Conservation (phyloP, 2,888 invertebrate species). For the Hanleya hanleyi region DNA sequence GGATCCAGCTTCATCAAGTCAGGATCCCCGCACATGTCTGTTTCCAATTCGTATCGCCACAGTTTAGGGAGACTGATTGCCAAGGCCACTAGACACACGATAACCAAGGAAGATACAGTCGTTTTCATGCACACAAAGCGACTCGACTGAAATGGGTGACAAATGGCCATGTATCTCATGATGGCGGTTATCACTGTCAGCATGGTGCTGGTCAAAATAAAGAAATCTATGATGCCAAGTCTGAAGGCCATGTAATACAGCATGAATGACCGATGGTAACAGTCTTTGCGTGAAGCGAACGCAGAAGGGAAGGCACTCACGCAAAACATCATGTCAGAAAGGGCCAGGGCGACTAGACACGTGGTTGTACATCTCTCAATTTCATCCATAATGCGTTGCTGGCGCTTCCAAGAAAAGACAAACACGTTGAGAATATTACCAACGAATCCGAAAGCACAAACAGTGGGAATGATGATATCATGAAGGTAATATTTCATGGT, state of each 20-base stretch:
- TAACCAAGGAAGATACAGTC: constrained; percentile 78
- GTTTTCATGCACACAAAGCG: constrained; percentile 78
- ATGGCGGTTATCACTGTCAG: constrained; percentile 83
- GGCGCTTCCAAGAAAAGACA: constrained; percentile 79
- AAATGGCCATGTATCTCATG: constrained; percentile 83
- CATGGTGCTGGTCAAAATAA: constrained; percentile 81
- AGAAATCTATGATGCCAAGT: constrained; percentile 53
- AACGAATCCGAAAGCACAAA: constrained; percentile 82
- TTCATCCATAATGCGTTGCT: constrained; percentile 75
- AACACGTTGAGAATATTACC: constrained; percentile 86
- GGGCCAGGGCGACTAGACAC: constrained; percentile 82
- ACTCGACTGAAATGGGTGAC: constrained; percentile 81
- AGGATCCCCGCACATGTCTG: neutral
- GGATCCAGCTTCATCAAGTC: neutral
- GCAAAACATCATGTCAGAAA: constrained; percentile 80
- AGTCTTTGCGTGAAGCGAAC: constrained; percentile 36
- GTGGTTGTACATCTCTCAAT: constrained; percentile 87
- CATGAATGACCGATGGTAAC: constrained; percentile 77
- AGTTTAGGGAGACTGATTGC: constrained; percentile 79
- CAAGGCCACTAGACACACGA: constrained; percentile 80
- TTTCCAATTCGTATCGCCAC: constrained; percentile 40
- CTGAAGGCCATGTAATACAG: constrained; percentile 55
- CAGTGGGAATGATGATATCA: constrained; percentile 78
- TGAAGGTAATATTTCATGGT: too few relatives aligned
- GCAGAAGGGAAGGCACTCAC: constrained; percentile 76